Evolutionary conservation across 2,113 vertebrate genomes (phyloP).

Genomic region (Erythrolamprus reginae): DNA sequence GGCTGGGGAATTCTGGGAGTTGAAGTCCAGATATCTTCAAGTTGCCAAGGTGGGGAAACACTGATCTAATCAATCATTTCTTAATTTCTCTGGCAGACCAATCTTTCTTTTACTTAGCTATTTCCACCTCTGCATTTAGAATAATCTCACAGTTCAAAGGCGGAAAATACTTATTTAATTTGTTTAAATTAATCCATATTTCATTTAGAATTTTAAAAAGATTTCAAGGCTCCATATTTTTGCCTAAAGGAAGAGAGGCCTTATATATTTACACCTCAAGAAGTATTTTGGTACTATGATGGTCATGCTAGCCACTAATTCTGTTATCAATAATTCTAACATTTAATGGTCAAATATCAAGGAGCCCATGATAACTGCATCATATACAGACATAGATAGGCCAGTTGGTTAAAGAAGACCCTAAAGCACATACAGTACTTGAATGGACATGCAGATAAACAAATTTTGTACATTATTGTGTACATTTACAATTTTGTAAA

Average conservation of each 20-base stretch:
- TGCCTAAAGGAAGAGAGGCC: background rate
- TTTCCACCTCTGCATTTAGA: background rate
- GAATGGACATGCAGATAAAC: background rate
- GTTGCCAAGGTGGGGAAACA: too few species aligned
- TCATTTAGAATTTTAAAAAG: background rate
- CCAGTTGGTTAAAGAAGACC: background rate
- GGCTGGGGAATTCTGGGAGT: too few species aligned
- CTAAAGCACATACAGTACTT: background rate
- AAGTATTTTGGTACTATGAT: background rate
- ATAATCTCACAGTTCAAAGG: background rate
- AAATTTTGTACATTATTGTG: too few species aligned
- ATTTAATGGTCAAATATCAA: background rate
- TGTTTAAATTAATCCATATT: background rate
- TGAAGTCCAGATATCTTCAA: too few species aligned
- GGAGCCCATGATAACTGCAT: background rate
- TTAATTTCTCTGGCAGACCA: constrained; percentile 1
- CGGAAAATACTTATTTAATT: background rate
- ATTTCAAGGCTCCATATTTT: background rate
- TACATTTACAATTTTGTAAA: too few species aligned
- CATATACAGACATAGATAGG: background rate
- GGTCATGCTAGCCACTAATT: background rate
- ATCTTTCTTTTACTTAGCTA: background rate
- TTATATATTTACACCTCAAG: background rate
- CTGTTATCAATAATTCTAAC: background rate
- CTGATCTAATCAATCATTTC: background rate